A percentile compares a stretch with the other conserved stretches of the same genome.
Conservation (phyloP, 2,888 invertebrate genomes). For the Campoplex capitator region DNA sequence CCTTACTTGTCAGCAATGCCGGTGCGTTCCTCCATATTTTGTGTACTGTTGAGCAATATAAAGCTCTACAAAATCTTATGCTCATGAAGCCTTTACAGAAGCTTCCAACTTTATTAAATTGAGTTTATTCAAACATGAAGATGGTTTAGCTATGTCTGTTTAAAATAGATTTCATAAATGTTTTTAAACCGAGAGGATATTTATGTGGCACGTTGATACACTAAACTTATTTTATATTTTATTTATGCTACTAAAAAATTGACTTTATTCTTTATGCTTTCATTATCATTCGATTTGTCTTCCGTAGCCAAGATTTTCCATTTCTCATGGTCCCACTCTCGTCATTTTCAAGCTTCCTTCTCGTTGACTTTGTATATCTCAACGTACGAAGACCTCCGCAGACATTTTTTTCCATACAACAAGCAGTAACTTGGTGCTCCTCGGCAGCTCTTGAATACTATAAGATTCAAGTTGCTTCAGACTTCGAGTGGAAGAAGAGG, state of each 20-base stretch:
- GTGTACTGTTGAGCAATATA: neutral
- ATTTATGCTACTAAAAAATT: slow-evolving; percentile 57
- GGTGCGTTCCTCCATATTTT: slow-evolving; percentile 38
- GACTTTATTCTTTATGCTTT: slow-evolving; percentile 45
- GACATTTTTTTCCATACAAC: neutral
- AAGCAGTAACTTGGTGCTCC: slow-evolving; percentile 9
- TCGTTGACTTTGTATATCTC: slow-evolving; percentile 37
- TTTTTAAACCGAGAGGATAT: too few species aligned
- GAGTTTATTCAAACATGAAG: neutral
- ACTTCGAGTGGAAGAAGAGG: slow-evolving; percentile 54
- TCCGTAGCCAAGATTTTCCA: slow-evolving; percentile 27
- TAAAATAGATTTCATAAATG: too few species aligned
- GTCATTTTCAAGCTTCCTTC: slow-evolving; percentile 51
- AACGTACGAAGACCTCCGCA: slow-evolving; percentile 11
- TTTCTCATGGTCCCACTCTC: slow-evolving; percentile 60
- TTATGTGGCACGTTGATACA: neutral
- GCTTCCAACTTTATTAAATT: neutral
- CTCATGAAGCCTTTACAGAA: neutral
- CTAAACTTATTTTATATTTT: slow-evolving; percentile 48
- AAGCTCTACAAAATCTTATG: neutral
- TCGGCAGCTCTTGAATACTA: slow-evolving; percentile 38
- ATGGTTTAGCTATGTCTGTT: neutral
- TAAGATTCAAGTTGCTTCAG: slow-evolving; percentile 53
- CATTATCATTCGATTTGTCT: slow-evolving; percentile 19
- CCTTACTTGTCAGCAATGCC: slow-evolving; percentile 25